Percentiles rank a stretch among this genome's conserved stretches.
Evolutionary conservation across 92 coral and sea anemone genomes (phyloP).

Genomic region (Paragorgia papillata): DNA sequence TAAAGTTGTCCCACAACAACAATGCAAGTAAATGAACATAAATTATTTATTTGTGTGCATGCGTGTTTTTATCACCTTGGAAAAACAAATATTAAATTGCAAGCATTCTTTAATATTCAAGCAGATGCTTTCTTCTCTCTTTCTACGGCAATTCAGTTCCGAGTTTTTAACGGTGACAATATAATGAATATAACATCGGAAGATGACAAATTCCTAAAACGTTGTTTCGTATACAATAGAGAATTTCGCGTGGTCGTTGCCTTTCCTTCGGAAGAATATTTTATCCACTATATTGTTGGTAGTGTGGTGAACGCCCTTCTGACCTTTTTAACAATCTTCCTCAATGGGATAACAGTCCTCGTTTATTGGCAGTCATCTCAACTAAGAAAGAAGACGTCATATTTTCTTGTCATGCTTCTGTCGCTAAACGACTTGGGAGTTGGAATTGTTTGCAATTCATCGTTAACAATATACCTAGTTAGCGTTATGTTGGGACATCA

Average conservation of each 20-base stretch:
- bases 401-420: constrained; percentile 12
- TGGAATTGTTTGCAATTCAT: constrained; percentile 20
- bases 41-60: too few species aligned
- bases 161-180: background rate
- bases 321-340: background rate
- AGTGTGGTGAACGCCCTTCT: constrained; percentile 1
- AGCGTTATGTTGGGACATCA: background rate
- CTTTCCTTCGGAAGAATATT: constrained; percentile 21
- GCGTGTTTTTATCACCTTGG: too few species aligned
- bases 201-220: background rate
- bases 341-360: constrained; percentile 4
- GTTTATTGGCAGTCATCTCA: constrained; percentile 13
- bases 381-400: constrained; percentile 5
- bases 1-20: too few species aligned
- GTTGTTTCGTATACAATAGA: background rate
- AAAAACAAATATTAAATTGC: too few species aligned
- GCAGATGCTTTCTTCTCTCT: too few species aligned
- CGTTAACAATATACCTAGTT: background rate
- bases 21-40: too few species aligned
- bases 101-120: too few species aligned
- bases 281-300: constrained; percentile 5
- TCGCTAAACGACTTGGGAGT: constrained; percentile 3
- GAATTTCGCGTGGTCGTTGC: background rate
- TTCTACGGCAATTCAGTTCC: too few species aligned
- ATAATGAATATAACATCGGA: background rate